Percentiles rank a stretch among this genome's conserved stretches.
phyloP scores from a whole-genome alignment of 2,113 vertebrate genomes.

The Tinamus guttatus region DNA sequence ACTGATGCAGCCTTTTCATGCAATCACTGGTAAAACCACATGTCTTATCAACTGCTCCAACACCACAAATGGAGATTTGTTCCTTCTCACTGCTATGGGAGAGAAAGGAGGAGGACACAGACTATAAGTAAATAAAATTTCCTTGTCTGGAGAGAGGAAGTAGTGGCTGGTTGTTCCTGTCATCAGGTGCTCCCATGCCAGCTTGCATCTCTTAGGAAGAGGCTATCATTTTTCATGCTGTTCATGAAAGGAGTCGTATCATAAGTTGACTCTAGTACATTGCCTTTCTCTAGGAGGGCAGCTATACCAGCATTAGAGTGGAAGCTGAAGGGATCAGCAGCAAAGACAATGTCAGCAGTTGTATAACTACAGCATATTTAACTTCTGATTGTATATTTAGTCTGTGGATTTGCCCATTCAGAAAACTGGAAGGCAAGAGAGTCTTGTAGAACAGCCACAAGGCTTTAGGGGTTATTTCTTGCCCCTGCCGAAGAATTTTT shows the following conservation, averaged over 20 bases:
- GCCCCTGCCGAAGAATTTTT: not conserved
- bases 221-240: not conserved
- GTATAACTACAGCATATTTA: not conserved
- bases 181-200: not conserved
- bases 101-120: not conserved
- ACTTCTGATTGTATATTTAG: not conserved
- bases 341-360: not conserved
- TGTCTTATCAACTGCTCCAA: not conserved
- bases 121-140: not conserved
- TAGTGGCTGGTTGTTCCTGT: not conserved
- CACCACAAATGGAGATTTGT: accelerated
- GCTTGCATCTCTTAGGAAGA: not conserved
- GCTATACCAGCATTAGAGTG: not conserved
- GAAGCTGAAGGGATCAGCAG: not conserved
- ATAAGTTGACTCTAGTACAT: not conserved
- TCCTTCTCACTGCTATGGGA: not conserved
- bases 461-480: not conserved
- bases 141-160: not conserved
- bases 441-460: not conserved
- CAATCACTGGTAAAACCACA: not conserved
- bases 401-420: not conserved
- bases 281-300: not conserved
- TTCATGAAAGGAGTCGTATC: not conserved
- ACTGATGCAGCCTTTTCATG: not conserved
- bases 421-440: not conserved